Evolutionary conservation across 2,888 invertebrate genomes (phyloP).

Genomic region (Mesorhabditis belari): DNA sequence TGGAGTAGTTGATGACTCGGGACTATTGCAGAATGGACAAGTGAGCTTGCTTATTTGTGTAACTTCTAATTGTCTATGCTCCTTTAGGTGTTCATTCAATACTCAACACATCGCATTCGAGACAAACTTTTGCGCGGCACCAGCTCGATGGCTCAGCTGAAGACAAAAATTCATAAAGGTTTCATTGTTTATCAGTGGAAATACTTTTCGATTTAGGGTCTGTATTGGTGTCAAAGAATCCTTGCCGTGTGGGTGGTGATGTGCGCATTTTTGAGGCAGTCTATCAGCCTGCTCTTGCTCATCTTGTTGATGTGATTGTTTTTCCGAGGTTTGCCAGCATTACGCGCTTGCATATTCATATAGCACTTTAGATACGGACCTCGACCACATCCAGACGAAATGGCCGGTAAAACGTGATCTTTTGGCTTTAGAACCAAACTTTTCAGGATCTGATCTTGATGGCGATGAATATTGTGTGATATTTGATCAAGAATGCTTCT

Average conservation of each 20-base stretch:
- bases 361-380: too few species aligned
- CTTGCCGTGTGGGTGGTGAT: slow-evolving; percentile 56
- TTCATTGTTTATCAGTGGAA: neutral
- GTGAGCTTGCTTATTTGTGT: too few species aligned
- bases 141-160: neutral
- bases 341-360: too few species aligned
- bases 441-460: slow-evolving; percentile 54
- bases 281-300: slow-evolving; percentile 32
- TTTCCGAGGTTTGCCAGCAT: slow-evolving; percentile 54
- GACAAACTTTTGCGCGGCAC: slow-evolving; percentile 3
- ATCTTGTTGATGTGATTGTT: slow-evolving; percentile 54
- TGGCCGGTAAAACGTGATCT: slow-evolving; percentile 45
- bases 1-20: slow-evolving; percentile 53
- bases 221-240: slow-evolving; percentile 55
- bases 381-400: slow-evolving; percentile 55
- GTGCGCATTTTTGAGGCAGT: slow-evolving; percentile 50
- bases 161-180: neutral
- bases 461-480: slow-evolving; percentile 55
- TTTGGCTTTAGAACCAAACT: neutral
- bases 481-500: slow-evolving; percentile 51
- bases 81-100: slow-evolving; percentile 37
- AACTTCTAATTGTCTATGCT: neutral
- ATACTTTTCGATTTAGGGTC: slow-evolving; percentile 17
- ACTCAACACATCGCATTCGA: slow-evolving; percentile 24
- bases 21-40: slow-evolving; percentile 51